Conservation (phyloP, 2,888 invertebrate species). For the Conops quadrifasciatus region DNA sequence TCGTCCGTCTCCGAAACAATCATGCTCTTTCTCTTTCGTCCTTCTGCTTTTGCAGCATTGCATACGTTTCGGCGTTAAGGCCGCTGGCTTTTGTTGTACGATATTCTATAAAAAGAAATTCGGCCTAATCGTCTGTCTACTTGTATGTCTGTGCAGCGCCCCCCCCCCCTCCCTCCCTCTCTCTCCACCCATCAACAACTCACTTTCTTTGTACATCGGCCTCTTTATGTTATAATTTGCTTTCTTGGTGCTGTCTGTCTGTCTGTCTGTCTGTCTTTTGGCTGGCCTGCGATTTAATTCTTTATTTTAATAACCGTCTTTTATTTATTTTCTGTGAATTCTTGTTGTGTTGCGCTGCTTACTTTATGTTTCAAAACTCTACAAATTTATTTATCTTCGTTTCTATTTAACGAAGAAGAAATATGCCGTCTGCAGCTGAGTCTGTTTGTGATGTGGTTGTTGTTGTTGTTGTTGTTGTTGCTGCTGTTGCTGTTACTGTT, state of each 20-base stretch:
- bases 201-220: too few species aligned
- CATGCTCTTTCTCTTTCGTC: background rate
- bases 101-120: too few species aligned
- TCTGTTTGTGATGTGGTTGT: background rate
- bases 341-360: background rate
- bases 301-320: slow-evolving; percentile 9
- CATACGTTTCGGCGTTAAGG: background rate
- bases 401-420: slow-evolving; percentile 1
- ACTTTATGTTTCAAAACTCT: background rate
- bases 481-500: background rate
- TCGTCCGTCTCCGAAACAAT: too few species aligned
- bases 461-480: background rate
- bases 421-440: background rate
- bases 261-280: background rate
- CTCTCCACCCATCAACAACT: background rate
- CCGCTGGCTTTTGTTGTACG: too few species aligned
- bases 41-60: background rate
- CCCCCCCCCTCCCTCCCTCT: background rate
- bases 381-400: slow-evolving; percentile 5
- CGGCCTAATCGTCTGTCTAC: too few species aligned
- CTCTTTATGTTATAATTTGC: too few species aligned
- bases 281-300: background rate
- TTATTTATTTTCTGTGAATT: slow-evolving; percentile 11
- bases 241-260: background rate
- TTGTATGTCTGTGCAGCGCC: background rate